These are phyloP conservation scores for Mechanitis messenoides DNA, from an alignment of 2,888 invertebrate species.

Conservation along the genomic window DNA sequence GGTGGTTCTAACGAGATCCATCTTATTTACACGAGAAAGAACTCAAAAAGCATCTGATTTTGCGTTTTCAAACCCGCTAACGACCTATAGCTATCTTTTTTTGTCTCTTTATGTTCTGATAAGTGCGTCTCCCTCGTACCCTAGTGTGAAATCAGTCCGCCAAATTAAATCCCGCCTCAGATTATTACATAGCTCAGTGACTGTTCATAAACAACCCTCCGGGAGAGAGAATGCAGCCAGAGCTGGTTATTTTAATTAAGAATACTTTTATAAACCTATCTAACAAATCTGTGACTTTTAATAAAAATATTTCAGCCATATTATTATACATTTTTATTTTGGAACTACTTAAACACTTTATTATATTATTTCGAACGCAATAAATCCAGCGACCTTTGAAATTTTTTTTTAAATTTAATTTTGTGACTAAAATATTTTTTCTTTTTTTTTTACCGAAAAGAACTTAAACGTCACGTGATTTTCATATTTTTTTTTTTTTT, in stretches of 20 bases:
- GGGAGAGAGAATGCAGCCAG: slow-evolving; percentile 46
- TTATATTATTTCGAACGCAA: too few species aligned
- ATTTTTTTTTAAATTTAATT: too few species aligned
- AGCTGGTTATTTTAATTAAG: slow-evolving; percentile 37
- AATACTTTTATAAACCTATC: slow-evolving; percentile 25
- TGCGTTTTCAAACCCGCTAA: slow-evolving; percentile 61
- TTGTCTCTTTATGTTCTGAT: slow-evolving; percentile 32
- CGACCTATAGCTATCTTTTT: slow-evolving; percentile 44
- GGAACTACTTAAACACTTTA: too few species aligned
- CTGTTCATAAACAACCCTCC: slow-evolving; percentile 80
- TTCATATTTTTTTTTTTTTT: too few species aligned
- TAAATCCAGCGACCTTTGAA: too few species aligned
- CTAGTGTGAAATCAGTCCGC: slow-evolving; percentile 83
- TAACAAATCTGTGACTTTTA: too few species aligned
- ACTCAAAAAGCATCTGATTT: slow-evolving; percentile 49
- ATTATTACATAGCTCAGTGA: slow-evolving; percentile 84
- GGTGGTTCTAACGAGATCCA: slow-evolving; percentile 31
- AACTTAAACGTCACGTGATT: too few species aligned
- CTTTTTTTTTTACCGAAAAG: too few species aligned
- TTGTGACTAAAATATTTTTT: too few species aligned
- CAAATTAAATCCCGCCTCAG: slow-evolving; percentile 84
- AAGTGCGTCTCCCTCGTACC: slow-evolving; percentile 41
- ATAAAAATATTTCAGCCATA: too few species aligned
- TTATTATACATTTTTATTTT: too few species aligned
- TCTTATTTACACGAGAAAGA: slow-evolving; percentile 46